Conservation (phyloP, 1,140 invertebrate species). For the Pentalonia nigronervosa region DNA sequence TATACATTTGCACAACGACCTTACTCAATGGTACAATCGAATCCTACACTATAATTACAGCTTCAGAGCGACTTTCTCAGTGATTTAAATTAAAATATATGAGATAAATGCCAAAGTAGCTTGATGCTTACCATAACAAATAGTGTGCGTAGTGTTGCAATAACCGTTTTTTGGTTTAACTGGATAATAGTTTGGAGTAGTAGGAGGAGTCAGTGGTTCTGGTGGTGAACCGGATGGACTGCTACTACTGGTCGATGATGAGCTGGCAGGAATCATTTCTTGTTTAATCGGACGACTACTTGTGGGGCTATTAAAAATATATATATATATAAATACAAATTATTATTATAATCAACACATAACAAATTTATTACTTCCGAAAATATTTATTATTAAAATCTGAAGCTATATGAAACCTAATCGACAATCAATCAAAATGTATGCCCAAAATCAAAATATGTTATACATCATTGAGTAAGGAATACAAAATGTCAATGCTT, state of each 20-base stretch:
- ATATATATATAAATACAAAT: not conserved
- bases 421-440: not conserved
- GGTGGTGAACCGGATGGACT: slow-evolving; percentile 39
- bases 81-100: not conserved
- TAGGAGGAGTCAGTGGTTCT: slow-evolving; percentile 59
- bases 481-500: not conserved
- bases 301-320: slow-evolving; percentile 35
- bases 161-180: not conserved
- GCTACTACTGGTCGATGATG: slow-evolving; percentile 28
- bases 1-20: too few relatives aligned
- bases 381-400: not conserved
- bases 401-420: not conserved
- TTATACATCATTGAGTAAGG: not conserved
- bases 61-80: not conserved
- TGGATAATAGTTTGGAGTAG: slow-evolving; percentile 57
- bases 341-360: not conserved
- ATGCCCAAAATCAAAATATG: not conserved
- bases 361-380: not conserved
- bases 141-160: not conserved
- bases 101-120: not conserved
- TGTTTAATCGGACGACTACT: slow-evolving; percentile 51
- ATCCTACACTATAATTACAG: not conserved
- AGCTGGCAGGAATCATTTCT: slow-evolving; percentile 26
- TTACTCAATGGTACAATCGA: too few relatives aligned
- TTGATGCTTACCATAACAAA: slow-evolving; percentile 11